Evolutionary conservation across 2,797 vertebrate genomes (phyloP).

Genomic region (Garrulus glandarius): DNA sequence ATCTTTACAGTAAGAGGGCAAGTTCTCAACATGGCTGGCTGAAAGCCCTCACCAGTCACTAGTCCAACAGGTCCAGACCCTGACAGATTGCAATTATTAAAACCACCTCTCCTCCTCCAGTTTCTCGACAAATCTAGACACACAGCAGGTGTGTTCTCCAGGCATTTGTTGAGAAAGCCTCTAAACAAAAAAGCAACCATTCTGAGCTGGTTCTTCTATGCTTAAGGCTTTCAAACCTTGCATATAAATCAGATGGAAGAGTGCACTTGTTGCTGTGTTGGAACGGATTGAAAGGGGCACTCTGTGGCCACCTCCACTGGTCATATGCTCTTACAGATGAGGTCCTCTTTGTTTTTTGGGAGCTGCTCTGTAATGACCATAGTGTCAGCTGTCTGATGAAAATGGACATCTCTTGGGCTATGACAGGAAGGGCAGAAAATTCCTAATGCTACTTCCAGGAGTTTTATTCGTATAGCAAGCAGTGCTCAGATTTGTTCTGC

Average conservation of each 20-base stretch:
- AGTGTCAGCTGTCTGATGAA: not conserved
- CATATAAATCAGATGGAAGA: not conserved
- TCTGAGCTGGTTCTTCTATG: not conserved
- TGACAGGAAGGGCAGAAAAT: not conserved
- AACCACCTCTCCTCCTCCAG: not conserved
- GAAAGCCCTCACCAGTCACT: not conserved
- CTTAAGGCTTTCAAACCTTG: not conserved
- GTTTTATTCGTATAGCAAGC: not conserved
- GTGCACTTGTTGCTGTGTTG: not conserved
- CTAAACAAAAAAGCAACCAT: not conserved
- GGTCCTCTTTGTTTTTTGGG: not conserved
- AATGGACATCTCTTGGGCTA: not conserved
- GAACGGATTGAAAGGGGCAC: not conserved
- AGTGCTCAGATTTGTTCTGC: not conserved
- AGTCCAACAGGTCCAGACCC: not conserved
- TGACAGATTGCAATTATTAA: not conserved
- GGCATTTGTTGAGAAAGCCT: not conserved
- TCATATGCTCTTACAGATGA: not conserved
- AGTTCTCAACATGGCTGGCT: not conserved
- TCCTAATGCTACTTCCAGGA: not conserved
- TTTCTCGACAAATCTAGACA: not conserved
- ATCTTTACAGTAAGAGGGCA: not conserved
- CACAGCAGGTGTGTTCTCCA: not conserved
- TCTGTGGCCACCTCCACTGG: not conserved
- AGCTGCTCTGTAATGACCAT: not conserved